These are phyloP conservation scores for Mus spretus DNA, from an alignment of 2,797 vertebrate genomes.

Conservation along the genomic window DNA sequence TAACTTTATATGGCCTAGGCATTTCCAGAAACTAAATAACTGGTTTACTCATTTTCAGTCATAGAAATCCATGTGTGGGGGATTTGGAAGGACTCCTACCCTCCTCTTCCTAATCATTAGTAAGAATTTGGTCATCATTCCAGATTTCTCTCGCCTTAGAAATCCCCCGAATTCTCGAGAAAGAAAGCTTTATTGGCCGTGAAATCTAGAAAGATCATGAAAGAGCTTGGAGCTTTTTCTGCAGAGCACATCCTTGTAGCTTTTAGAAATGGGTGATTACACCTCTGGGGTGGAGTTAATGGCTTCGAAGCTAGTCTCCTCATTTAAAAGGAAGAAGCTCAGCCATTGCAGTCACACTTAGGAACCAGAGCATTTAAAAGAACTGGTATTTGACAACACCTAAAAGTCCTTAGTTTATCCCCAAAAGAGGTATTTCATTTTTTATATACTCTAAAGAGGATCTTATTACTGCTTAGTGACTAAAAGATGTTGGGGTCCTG, in stretches of 20 bases:
- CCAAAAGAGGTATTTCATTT: background rate
- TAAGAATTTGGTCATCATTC: conserved; percentile 11
- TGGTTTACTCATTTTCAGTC: background rate
- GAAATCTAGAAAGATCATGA: conserved; percentile 50
- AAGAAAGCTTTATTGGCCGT: conserved; percentile 21
- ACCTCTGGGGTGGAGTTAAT: background rate
- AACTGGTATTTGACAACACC: background rate
- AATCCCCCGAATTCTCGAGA: conserved; percentile 6
- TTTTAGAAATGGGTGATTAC: background rate
- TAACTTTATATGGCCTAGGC: background rate
- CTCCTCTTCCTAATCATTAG: background rate
- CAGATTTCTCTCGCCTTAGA: conserved; percentile 19
- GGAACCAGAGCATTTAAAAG: background rate
- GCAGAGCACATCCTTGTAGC: background rate
- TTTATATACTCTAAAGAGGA: background rate
- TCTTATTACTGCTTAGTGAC: background rate
- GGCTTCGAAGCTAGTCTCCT: conserved; percentile 4
- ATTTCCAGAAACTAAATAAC: conserved; percentile 42
- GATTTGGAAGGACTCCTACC: conserved; percentile 35
- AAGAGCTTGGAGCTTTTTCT: conserved; percentile 1
- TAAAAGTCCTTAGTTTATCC: conserved; percentile 8
- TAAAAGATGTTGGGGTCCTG: background rate
- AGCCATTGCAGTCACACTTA: background rate
- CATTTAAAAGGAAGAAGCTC: background rate
- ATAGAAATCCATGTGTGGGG: background rate